These are phyloP conservation scores for Trichonephila clavata DNA, from an alignment of 1,140 invertebrate species.

Conservation along the genomic window DNA sequence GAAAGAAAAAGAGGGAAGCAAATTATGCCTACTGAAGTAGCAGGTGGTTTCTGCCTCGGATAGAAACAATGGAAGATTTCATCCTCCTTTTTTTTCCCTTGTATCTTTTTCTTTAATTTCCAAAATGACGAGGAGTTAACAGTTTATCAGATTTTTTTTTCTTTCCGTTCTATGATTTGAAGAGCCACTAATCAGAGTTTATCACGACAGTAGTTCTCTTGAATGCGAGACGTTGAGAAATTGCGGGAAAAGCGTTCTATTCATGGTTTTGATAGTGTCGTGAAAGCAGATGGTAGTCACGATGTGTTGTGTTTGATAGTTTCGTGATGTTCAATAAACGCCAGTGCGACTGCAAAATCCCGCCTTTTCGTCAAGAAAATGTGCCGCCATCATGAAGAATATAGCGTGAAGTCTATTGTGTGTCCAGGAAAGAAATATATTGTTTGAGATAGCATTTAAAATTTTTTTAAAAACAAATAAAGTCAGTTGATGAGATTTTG, in stretches of 20 bases:
- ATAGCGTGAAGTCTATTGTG: not conserved
- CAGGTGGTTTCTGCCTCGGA: not conserved
- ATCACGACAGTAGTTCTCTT: not conserved
- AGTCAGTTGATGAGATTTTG: too few species aligned
- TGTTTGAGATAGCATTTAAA: not conserved
- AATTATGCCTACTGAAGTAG: constrained; percentile 21
- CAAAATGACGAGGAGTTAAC: not conserved
- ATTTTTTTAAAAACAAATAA: too few species aligned
- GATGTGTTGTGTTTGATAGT: not conserved
- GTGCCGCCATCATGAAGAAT: not conserved
- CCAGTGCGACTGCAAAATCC: not conserved
- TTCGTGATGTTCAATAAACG: not conserved
- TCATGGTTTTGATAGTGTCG: not conserved
- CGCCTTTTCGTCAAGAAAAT: not conserved
- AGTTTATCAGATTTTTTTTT: not conserved
- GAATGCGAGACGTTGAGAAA: not conserved
- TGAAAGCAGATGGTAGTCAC: not conserved
- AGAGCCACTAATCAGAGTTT: not conserved
- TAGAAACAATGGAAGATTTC: constrained; percentile 2
- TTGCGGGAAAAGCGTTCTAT: constrained; percentile 4
- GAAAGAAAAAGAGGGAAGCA: not conserved
- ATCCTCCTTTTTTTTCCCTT: not conserved
- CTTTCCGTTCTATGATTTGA: not conserved
- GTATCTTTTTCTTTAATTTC: not conserved
- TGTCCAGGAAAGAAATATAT: not conserved